Evolutionary conservation across 2,797 vertebrate species (phyloP), one percentile per base, ranked within the genome.

Genomic region (Tinamus major): DNA sequence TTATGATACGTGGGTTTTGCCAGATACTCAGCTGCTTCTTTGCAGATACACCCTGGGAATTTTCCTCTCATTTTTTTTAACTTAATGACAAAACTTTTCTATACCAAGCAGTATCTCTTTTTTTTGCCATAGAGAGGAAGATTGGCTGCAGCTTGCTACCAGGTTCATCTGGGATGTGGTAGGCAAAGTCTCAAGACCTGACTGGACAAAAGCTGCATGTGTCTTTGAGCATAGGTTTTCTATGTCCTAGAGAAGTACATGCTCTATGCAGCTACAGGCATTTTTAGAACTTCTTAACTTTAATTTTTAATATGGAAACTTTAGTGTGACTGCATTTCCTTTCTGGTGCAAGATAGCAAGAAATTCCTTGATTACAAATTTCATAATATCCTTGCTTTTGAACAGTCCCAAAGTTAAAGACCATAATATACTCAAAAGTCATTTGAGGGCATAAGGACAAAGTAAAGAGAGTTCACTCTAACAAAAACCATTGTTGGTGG

Each of bases 1-100:
- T 79, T 71, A 35, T 94, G 74, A 90, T 49, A 4, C 29, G 61
- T 55, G 33, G 9, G 3, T 72, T 92, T 89, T 98, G 96, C 87
- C 97, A 98, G 97, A 98, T 67, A 90, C 27, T 94, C 69, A 80
- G 46, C 10, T 70, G 44, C 23, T 93, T 86, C 39, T 35, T 91
- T 93, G 85, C 68, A 82, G 42, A 70, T 76, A 44, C 39, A 91
- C 35, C 39, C 82, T 88, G 41, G 59, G 48, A 91, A 84, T 8
- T 74, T 92, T 91, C 33, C 33, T 87, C 21, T 92, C 17, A 19
- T 53, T 6, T 83, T 91, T 87, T 48, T 87, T 19, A 79, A 56
- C 23, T 83, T 51, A 79, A 55, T 89, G 65, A 51, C 61, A 55
- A 76, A 79, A n/a, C 33, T 72, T 77, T 90, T 79, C 21, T 85